phyloP scores from a whole-genome alignment of 2,113 vertebrate species.

The Malurus melanocephalus region DNA sequence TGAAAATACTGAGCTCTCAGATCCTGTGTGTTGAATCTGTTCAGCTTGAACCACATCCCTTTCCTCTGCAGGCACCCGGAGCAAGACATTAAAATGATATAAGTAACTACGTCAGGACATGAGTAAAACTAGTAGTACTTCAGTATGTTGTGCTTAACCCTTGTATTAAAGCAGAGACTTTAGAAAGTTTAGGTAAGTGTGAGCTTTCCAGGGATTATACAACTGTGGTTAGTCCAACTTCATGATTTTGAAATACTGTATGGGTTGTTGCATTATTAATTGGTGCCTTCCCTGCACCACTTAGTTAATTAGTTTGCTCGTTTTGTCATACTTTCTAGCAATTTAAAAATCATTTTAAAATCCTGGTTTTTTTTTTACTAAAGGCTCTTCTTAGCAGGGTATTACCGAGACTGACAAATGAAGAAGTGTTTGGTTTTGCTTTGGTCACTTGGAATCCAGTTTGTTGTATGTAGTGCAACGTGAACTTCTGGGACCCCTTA shows the following conservation, averaged over 20 bases:
- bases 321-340: background rate
- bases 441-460: background rate
- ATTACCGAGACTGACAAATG: background rate
- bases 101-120: background rate
- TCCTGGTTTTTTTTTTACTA: background rate
- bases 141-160: background rate
- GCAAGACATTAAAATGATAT: background rate
- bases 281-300: background rate
- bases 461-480: background rate
- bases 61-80: background rate
- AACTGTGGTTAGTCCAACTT: background rate
- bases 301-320: background rate
- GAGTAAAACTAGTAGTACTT: background rate
- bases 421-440: background rate
- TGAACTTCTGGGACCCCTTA: background rate
- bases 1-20: background rate
- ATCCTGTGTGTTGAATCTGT: background rate
- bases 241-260: background rate
- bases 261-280: background rate
- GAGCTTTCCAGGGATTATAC: background rate
- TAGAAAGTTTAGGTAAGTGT: background rate
- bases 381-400: background rate
- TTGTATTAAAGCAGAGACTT: background rate
- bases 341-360: background rate
- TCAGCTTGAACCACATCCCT: background rate